Base-by-base conservation (phyloP, 2,888 invertebrate genomes). In the Papilio demoleus region DNA sequence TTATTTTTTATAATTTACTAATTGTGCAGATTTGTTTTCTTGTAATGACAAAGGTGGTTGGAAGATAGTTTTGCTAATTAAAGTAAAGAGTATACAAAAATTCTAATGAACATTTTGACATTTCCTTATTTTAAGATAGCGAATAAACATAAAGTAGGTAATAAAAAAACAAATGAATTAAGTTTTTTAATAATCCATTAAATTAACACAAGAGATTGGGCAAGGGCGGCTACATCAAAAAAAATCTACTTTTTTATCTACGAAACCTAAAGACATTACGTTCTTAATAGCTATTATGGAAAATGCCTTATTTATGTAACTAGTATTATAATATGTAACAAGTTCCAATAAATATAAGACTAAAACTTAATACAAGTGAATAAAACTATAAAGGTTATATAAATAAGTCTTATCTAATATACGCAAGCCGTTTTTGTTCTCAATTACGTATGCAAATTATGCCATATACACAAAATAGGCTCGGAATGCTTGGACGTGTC, bases 341-440 rank as follows among this genome's bases (percentile, higher is more conserved):
- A 22, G 19, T 22, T 19, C 19, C 22, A 45, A 75, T 94, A 31
- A 31, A 2, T 4, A 31, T 53, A 53, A 53, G 31, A 8, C 14
- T 9, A 53, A 31, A 53, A 53, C 8, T 31, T 53, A 9, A 53
- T n/a, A n/a, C 27, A 53, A 27, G 0, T 31, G 53, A 31, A 9
- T 36, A 64, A 47, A 68, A 40, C 19, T 27, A 17, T n/a, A 40
- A 65, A 61, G 27, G 27, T 53, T 40, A 31, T 3, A 6, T 31
- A n/a, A 14, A 65, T 65, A 17, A 64, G 27, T 36, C 61, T 36
- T 50, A 68, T 40, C 59, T 34, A 22, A 24, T 64, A 61, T 53
- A 53, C 31, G 27, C 53, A n/a, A 31, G n/a, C 34, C 64, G 58
- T 70, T 68, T 50, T 58, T 59, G 67, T 68, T 59, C 38, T 59